Percentiles rank a stretch among this genome's conserved stretches.
phyloP scores from a whole-genome alignment of 2,888 invertebrate genomes.

The Ceriagrion tenellum region DNA sequence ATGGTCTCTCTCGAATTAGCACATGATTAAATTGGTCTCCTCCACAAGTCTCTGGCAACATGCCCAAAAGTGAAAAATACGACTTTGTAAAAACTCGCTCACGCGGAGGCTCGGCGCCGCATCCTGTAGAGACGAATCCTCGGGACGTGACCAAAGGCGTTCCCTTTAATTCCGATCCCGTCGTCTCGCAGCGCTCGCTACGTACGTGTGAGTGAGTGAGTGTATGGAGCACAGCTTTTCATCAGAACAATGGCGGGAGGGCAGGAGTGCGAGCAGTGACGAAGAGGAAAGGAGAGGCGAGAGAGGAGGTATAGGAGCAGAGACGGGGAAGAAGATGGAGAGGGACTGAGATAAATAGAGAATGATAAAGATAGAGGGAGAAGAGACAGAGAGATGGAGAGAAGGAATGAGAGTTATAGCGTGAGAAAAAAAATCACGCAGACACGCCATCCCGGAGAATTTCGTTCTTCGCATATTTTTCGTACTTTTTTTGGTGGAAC shows the following conservation, averaged over 20 bases:
- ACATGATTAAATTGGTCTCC: no score
- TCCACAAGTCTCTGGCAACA: no score
- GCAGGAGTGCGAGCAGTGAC: not conserved
- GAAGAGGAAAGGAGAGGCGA: not conserved
- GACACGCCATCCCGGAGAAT: not conserved
- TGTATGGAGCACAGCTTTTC: not conserved
- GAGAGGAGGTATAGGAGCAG: not conserved
- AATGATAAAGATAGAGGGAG: not conserved
- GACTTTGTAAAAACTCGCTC: no score
- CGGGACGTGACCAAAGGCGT: not conserved
- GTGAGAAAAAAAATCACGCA: not conserved
- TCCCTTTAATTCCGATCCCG: not conserved
- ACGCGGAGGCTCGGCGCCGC: no score
- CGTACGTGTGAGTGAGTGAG: no score
- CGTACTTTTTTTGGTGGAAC: not conserved
- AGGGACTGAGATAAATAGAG: no score
- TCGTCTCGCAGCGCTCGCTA: not conserved
- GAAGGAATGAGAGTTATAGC: not conserved
- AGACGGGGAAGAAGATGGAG: not conserved
- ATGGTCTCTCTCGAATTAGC: no score
- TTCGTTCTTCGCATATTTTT: not conserved
- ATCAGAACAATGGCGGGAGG: not conserved
- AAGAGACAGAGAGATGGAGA: not conserved
- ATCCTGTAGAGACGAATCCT: no score
- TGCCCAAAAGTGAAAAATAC: no score